phyloP scores from a whole-genome alignment of 2,797 vertebrate species.

The Thaleichthys pacificus region DNA sequence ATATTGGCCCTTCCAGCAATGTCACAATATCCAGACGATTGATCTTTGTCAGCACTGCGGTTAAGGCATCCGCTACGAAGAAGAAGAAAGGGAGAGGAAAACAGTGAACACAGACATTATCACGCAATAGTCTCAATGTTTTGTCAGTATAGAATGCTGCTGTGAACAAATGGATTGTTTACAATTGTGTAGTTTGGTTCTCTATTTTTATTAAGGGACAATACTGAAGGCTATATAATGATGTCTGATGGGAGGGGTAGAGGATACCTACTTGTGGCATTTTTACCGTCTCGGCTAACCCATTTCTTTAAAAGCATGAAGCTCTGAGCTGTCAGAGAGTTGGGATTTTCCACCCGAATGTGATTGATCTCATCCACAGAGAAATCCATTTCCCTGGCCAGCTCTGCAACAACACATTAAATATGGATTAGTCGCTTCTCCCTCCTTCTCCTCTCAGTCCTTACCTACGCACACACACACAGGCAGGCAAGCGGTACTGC shows the following conservation, averaged over 20 bases:
- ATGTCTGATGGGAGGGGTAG: not conserved
- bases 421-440: slow-evolving; percentile 59
- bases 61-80: slow-evolving; percentile 95
- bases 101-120: not conserved
- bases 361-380: slow-evolving; percentile 99
- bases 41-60: slow-evolving; percentile 96
- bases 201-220: not conserved
- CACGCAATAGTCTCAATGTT: not conserved
- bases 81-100: slow-evolving; percentile 25
- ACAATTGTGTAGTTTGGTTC: not conserved
- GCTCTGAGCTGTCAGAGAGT: slow-evolving; percentile 97
- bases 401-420: slow-evolving; percentile 82
- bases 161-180: too few species aligned
- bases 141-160: not conserved
- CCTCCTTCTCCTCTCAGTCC: slow-evolving; percentile 18
- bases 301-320: slow-evolving; percentile 99
- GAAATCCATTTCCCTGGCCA: slow-evolving; percentile 99
- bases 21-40: slow-evolving; percentile 99
- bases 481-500: slow-evolving; percentile 55
- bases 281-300: slow-evolving; percentile 98
- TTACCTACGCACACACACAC: slow-evolving; percentile 6
- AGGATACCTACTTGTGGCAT: slow-evolving; percentile 94
- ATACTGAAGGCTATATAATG: not conserved
- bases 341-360: slow-evolving; percentile 97
- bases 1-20: slow-evolving; percentile 99